phyloP scores from a whole-genome alignment of 2,797 vertebrate genomes.

The Mus caroli region DNA sequence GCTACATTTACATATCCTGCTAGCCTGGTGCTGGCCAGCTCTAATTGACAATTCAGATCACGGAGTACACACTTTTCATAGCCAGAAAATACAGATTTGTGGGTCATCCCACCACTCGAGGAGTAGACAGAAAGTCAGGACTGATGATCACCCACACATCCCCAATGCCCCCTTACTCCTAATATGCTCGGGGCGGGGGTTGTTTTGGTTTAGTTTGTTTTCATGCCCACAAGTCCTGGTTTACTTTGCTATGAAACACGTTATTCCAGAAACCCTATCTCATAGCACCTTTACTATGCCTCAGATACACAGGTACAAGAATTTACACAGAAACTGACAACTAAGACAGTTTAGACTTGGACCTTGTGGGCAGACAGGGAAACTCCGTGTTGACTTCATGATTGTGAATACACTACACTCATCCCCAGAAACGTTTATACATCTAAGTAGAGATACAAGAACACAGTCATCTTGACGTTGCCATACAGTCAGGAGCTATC shows the following conservation, averaged over 20 bases:
- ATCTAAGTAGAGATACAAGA: not conserved
- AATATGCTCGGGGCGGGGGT: too few species aligned
- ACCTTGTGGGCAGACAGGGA: not conserved
- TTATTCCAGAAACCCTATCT: not conserved
- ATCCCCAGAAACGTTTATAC: not conserved
- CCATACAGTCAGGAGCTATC: not conserved
- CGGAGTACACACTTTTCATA: not conserved
- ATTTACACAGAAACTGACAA: not conserved
- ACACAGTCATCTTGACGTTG: too few species aligned
- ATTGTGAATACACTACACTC: not conserved
- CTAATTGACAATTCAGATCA: not conserved
- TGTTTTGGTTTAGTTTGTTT: too few species aligned
- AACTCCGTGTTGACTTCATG: too few species aligned
- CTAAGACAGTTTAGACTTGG: not conserved
- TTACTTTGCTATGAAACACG: too few species aligned
- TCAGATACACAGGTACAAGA: too few species aligned
- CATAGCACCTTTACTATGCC: not conserved
- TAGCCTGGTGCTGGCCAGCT: not conserved
- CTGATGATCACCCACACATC: not conserved
- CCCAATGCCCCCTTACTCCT: not conserved
- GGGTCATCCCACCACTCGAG: not conserved
- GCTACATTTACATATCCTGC: not conserved
- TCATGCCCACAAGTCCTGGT: not conserved
- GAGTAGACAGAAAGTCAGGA: not conserved
- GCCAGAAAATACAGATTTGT: not conserved